Evolutionary conservation across 2,113 vertebrate species (phyloP), one percentile per base, ranked within the genome.

Genomic region (Gallinago undulata): DNA sequence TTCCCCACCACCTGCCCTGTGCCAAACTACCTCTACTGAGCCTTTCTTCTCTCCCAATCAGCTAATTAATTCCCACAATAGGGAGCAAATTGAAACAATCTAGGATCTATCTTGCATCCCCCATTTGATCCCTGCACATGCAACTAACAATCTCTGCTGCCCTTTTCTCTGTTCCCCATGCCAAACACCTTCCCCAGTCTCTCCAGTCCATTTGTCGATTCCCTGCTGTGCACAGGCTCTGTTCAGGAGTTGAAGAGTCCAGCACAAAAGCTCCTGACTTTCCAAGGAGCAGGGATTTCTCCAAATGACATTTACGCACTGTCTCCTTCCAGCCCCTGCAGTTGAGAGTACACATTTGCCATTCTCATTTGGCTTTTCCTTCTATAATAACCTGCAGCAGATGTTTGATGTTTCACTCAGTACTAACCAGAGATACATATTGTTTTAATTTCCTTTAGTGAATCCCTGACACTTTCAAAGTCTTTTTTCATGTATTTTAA

Each of bases 331-430:
- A 91, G 68, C 7, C 35, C 47, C 72, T 67, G 63, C 68, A 81
- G 83, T 51, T 81, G 28, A 84, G 64, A 39, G 24, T 48, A 30
- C 33, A 57, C 57, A 47, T 79, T 93, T 93, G 24, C 80, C 62
- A 39, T 94, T 84, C 48, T 91, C 60, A 51, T 94, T 81, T 92
- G 87, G 60, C 81, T 89, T 89, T 56, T 35, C 9, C 14, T 28
- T 87, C 43, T 67, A 18, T 56, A 92, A 78, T 8, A 89, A 79
- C 56, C 51, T 91, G 30, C 62, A 97, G 68, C 91, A 93, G 93
- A 89, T 94, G 60, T 89, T 79, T 87, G 70, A 78, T 78, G 60
- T 75, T 81, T 87, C 83, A 56, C 43, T 81, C 48, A 35, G 30
- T 60, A 35, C 69, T 92, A 76, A 91, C 62, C 74, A 75, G 73